phyloP scores from a whole-genome alignment of 2,888 invertebrate genomes.

The Ornithoptera alexandrae region DNA sequence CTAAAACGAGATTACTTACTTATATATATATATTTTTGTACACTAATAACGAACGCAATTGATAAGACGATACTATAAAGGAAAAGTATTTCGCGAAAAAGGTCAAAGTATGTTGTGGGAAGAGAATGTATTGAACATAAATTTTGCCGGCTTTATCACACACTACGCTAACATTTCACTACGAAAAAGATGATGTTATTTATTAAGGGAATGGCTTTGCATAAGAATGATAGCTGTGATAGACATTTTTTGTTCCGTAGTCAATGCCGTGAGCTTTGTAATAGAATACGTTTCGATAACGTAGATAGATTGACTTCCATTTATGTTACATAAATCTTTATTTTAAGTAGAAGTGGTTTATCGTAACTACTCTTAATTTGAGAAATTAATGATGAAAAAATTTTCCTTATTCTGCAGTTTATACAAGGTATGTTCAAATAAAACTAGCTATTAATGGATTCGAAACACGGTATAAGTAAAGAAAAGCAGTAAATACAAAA shows the following conservation, averaged over 20 bases:
- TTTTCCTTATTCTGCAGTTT: too few relatives aligned
- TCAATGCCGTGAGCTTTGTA: not conserved
- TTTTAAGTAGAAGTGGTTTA: not conserved
- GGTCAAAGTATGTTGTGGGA: not conserved
- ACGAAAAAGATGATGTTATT: slow-evolving; percentile 19
- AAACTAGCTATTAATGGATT: too few relatives aligned
- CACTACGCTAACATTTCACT: slow-evolving; percentile 5
- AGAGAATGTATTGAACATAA: slow-evolving; percentile 16
- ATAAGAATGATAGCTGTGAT: slow-evolving; percentile 16
- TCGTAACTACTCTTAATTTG: not conserved
- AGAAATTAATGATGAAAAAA: not conserved
- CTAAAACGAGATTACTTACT: not conserved
- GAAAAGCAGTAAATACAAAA: too few relatives aligned
- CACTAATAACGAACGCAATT: too few relatives aligned
- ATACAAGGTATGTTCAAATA: too few relatives aligned
- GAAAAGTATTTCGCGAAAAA: not conserved
- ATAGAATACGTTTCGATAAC: slow-evolving; percentile 12
- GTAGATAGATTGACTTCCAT: not conserved
- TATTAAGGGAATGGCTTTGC: slow-evolving; percentile 5
- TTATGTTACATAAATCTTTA: not conserved
- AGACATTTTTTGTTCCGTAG: slow-evolving; percentile 11
- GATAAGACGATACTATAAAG: not conserved
- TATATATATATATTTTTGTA: too few relatives aligned
- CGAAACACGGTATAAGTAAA: too few relatives aligned
- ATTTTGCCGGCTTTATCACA: slow-evolving; percentile 10